These are phyloP conservation scores for Schizaphis graminum DNA, from an alignment of 2,888 invertebrate genomes.

Conservation along the genomic window DNA sequence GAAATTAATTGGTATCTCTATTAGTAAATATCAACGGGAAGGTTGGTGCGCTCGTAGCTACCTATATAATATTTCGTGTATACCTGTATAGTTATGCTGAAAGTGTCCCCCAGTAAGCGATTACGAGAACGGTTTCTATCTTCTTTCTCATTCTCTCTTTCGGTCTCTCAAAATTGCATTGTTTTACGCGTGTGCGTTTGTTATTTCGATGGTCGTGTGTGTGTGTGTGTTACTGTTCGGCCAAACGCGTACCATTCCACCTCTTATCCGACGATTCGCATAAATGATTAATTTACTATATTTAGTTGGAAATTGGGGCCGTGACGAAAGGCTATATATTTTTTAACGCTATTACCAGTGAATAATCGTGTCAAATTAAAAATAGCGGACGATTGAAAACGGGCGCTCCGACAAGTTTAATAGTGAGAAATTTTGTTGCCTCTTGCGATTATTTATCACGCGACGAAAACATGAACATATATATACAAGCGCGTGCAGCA, in stretches of 20 bases:
- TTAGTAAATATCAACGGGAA: neutral
- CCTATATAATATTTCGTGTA: neutral
- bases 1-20: constrained; percentile 22
- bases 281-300: constrained; percentile 57
- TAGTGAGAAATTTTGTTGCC: constrained; percentile 29
- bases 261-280: neutral
- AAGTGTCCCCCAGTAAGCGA: neutral
- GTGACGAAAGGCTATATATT: constrained; percentile 51
- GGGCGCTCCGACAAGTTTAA: constrained; percentile 35
- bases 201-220: neutral
- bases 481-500: neutral
- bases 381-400: constrained; percentile 54
- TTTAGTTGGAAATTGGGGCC: neutral
- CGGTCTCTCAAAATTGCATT: neutral
- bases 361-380: constrained; percentile 61
- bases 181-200: neutral
- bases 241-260: neutral
- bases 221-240: neutral
- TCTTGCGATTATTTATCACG: constrained; percentile 47
- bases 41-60: no score
- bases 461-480: neutral
- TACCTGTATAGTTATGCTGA: neutral
- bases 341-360: constrained; percentile 55
- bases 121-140: neutral
- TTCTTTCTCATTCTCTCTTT: neutral